Conservation (phyloP, 2,888 invertebrate genomes). For the Exephanes ischioxanthus region DNA sequence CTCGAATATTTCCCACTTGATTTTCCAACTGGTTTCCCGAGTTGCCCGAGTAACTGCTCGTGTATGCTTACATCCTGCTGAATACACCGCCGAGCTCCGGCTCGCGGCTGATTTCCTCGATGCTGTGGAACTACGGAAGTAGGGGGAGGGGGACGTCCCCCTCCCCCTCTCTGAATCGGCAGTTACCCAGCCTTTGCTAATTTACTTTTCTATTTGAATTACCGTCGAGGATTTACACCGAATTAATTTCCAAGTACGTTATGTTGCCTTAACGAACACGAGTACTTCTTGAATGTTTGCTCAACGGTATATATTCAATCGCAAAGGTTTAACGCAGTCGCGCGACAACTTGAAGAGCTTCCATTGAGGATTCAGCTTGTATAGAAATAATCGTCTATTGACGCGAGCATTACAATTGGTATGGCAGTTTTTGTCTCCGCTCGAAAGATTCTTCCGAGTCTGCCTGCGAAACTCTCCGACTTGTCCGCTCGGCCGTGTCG, state of each 20-base stretch:
- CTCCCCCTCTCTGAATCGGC: neutral
- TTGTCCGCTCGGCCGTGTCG: neutral
- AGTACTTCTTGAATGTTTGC: slow-evolving; percentile 24
- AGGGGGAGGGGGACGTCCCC: neutral
- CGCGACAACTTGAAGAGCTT: neutral
- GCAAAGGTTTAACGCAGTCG: neutral
- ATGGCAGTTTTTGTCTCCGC: no score
- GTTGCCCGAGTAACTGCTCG: neutral
- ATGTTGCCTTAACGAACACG: neutral
- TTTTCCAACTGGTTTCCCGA: neutral
- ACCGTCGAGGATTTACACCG: slow-evolving; percentile 7
- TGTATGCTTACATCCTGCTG: neutral
- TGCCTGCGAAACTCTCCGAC: neutral
- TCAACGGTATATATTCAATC: neutral
- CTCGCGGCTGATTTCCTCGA: slow-evolving; percentile 35
- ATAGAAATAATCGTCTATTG: neutral
- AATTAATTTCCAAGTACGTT: slow-evolving; percentile 36
- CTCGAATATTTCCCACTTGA: neutral
- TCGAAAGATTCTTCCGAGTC: no score
- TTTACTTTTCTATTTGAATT: slow-evolving; percentile 27
- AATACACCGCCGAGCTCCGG: neutral
- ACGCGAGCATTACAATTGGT: neutral
- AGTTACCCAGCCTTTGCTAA: slow-evolving; percentile 7
- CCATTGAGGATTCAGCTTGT: neutral
- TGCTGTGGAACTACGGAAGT: slow-evolving; percentile 13